Base-by-base conservation (phyloP, 1,140 invertebrate genomes). In the Trachelipus rathkii region DNA sequence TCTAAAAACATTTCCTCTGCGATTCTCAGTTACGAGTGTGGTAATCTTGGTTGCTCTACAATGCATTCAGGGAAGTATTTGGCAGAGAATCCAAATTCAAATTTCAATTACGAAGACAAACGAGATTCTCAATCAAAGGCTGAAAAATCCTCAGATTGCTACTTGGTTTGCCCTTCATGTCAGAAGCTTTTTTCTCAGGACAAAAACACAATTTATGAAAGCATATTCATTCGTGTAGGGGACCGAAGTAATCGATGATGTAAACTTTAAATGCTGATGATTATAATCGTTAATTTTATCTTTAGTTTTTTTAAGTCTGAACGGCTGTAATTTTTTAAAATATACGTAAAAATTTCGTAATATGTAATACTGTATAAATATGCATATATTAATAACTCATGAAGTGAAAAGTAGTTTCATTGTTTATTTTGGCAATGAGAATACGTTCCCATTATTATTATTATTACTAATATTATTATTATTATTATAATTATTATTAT, bases 221-320 rank as follows among this genome's bases (percentile, higher is more conserved):
- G 84, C 84, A 84, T 75, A 83, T 84, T 75, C 82, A 83, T 73
- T 70, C 73, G 19, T 84, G 84, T 74, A 79, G 75, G 46, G 79
- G 79, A 50, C 79, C 79, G 7, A 76, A 78, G 33, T 81, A 78
- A 60, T 72, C 75, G 10, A 77, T 78, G 45, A 72, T 81, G 44
- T 81, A 73, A 77, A 72, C 5, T 72, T 3, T 33, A 33, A 33
- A 33, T 33, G 6, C 6, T 33, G 6, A 1, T 33, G 33, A 33
- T 3, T 33, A 3, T 33, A 33, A 33, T 33, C 33, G 6, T 33
- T 33, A 33, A 33, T 33, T 33, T 33, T 6, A 33, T 33, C 33
- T 33, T 6, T 33, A 33, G 33, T 1, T 33, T 33, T 33, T 33
- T 1, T 33, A 33, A 6, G 33, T n/a, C 1, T 33, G 6, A 33